phyloP scores from a whole-genome alignment of 2,888 invertebrate genomes.

The Latrodectus hesperus region DNA sequence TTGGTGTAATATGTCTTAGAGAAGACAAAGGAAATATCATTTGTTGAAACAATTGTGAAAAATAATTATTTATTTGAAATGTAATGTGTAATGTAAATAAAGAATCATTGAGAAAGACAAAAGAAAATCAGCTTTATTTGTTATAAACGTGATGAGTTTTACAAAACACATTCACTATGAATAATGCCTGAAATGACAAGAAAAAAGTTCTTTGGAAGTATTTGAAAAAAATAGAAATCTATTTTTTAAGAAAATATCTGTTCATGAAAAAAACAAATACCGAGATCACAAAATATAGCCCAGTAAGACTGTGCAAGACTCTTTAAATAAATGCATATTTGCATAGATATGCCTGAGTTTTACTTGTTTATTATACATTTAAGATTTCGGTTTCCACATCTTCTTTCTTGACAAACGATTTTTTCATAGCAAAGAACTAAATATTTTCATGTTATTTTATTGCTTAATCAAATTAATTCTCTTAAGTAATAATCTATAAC shows the following conservation, averaged over 20 bases:
- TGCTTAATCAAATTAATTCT: too few species aligned
- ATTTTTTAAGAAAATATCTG: slow-evolving; percentile 56
- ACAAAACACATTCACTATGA: slow-evolving; percentile 65
- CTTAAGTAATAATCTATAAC: too few species aligned
- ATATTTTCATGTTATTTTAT: too few species aligned
- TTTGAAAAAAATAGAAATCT: slow-evolving; percentile 58
- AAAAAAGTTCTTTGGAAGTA: slow-evolving; percentile 52
- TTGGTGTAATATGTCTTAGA: too few species aligned
- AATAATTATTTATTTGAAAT: too few species aligned
- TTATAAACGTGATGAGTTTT: slow-evolving; percentile 67
- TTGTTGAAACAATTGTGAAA: too few species aligned
- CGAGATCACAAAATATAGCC: slow-evolving; percentile 66
- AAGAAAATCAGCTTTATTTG: slow-evolving; percentile 62
- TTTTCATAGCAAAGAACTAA: too few species aligned
- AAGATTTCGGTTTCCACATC: too few species aligned
- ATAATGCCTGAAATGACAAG: slow-evolving; percentile 67
- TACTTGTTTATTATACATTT: too few species aligned
- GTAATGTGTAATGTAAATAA: not conserved
- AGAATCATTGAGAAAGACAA: slow-evolving; percentile 32
- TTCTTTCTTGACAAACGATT: too few species aligned
- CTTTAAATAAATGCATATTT: slow-evolving; percentile 43
- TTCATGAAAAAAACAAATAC: slow-evolving; percentile 38
- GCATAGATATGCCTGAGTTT: slow-evolving; percentile 38
- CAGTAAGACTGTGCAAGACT: slow-evolving; percentile 57
- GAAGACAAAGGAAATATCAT: too few species aligned